phyloP scores from a whole-genome alignment of 2,888 invertebrate species.

The Lathronympha strigana region DNA sequence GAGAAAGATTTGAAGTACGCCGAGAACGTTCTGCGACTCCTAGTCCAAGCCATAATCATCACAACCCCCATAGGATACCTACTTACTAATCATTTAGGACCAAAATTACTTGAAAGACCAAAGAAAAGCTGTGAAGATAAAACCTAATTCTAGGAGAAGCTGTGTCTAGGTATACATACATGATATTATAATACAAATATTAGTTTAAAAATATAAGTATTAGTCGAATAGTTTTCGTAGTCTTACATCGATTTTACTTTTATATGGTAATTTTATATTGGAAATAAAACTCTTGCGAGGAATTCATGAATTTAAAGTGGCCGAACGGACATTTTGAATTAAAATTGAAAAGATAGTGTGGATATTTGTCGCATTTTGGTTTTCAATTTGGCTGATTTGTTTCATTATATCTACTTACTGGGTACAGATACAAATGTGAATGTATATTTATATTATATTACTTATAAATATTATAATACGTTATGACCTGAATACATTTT shows the following conservation, averaged over 20 bases:
- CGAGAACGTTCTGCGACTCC: conserved; percentile 61
- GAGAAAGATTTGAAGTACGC: conserved; percentile 60
- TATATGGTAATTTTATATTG: not conserved
- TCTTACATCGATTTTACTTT: not conserved
- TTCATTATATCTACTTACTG: not conserved
- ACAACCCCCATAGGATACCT: conserved; percentile 73
- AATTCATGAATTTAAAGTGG: not conserved
- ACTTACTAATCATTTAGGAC: conserved; percentile 67
- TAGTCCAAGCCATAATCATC: conserved; percentile 69
- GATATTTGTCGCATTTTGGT: conserved; percentile 1
- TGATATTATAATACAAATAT: not conserved
- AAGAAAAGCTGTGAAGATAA: conserved; percentile 47
- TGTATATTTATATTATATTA: no score
- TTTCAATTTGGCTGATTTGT: not conserved
- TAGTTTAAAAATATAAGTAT: not conserved
- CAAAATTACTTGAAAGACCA: conserved; percentile 58
- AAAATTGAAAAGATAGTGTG: not conserved
- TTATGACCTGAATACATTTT: no score
- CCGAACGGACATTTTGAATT: not conserved
- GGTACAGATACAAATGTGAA: no score
- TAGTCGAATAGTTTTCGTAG: not conserved
- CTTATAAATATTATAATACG: no score
- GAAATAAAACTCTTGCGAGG: not conserved
- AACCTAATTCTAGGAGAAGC: conserved; percentile 9
- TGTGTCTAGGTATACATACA: not conserved